A percentile compares a stretch with the other conserved stretches of the same genome.
phyloP scores from a whole-genome alignment of 2,888 invertebrate genomes.

The Pogonocherus hispidulus region DNA sequence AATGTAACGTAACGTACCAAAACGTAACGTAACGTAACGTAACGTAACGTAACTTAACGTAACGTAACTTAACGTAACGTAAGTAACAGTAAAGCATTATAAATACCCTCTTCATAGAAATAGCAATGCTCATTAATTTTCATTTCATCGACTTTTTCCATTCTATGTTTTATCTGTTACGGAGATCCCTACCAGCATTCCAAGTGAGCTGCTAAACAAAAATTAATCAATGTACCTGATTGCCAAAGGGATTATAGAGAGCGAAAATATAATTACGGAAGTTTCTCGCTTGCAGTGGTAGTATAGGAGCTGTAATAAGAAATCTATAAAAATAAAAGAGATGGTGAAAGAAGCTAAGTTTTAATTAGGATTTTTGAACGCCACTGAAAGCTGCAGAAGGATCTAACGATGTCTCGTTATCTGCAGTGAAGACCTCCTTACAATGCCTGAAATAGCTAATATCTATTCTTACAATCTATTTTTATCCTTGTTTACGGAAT shows the following conservation, averaged over 20 bases:
- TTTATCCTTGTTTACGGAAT: no score
- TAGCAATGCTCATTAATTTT: not conserved
- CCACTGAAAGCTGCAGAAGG: conserved; percentile 26
- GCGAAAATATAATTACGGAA: conserved; percentile 41
- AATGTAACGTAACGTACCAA: no score
- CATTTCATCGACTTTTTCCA: not conserved
- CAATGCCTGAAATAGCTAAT: no score
- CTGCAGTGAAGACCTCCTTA: conserved; percentile 54
- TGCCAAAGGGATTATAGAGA: conserved; percentile 34
- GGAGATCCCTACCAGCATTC: not conserved
- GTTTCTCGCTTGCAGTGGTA: conserved; percentile 21
- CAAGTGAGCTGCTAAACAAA: not conserved
- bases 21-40: no score
- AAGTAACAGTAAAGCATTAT: no score
- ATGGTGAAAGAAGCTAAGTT: conserved; percentile 24
- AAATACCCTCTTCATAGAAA: no score
- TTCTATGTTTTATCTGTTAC: not conserved
- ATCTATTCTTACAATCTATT: no score
- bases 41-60: no score
- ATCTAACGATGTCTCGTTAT: conserved; percentile 62
- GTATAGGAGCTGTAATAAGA: conserved; percentile 10
- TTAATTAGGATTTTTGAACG: conserved; percentile 33
- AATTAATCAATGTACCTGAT: conserved; percentile 25
- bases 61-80: no score
- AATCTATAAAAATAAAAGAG: conserved; percentile 26